phyloP scores from a whole-genome alignment of 1,140 invertebrate species.

The Gonatopus flavifemur region DNA sequence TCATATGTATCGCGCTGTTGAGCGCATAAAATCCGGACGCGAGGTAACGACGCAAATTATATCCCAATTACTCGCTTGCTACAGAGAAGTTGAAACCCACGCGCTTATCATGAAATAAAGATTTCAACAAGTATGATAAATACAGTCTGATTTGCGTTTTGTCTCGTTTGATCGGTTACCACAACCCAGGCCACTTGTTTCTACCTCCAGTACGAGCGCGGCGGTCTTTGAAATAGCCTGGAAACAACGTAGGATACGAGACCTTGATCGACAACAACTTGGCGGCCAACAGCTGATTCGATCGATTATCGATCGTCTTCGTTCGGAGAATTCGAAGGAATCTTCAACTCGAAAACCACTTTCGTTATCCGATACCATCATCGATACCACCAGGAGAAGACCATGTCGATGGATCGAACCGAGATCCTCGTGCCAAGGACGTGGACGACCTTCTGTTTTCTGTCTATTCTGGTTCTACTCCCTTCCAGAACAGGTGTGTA shows the following conservation, averaged over 20 bases:
- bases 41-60: too few relatives aligned
- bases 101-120: conserved; percentile 11
- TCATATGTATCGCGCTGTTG: too few relatives aligned
- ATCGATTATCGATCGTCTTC: too few relatives aligned
- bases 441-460: conserved; percentile 13
- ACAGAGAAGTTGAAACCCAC: too few relatives aligned
- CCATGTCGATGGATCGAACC: conserved; percentile 22
- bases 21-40: too few relatives aligned
- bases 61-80: too few relatives aligned
- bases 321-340: too few relatives aligned
- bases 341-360: conserved; percentile 1
- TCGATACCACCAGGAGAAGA: conserved; percentile 36
- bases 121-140: conserved; percentile 29
- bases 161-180: too few relatives aligned
- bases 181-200: conserved; percentile 43
- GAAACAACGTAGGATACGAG: too few relatives aligned
- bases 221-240: conserved; percentile 30
- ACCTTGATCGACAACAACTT: too few relatives aligned
- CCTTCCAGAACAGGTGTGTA: conserved; percentile 41
- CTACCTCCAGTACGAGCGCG: conserved; percentile 36
- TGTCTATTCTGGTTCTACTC: conserved; percentile 34
- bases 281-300: too few relatives aligned
- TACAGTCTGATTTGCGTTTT: conserved; percentile 26
- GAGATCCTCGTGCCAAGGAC: conserved; percentile 23
- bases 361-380: conserved; percentile 16